A percentile compares a stretch with the other conserved stretches of the same genome.
Evolutionary conservation across 2,888 invertebrate genomes (phyloP).

Genomic region (Unio pictorum): DNA sequence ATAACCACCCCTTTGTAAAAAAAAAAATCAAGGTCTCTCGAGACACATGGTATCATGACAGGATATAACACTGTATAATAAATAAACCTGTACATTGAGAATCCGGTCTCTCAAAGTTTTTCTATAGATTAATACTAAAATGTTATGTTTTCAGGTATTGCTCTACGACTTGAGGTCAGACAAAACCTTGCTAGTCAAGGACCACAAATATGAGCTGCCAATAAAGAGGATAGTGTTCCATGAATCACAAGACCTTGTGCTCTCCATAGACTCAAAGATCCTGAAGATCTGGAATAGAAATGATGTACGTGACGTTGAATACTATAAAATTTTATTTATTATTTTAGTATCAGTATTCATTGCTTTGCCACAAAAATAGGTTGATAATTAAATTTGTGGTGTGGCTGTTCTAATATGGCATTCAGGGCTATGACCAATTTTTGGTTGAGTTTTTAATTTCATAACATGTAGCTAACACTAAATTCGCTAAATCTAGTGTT

Average conservation of each 20-base stretch:
- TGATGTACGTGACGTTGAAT: conserved; percentile 76
- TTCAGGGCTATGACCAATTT: too few species aligned
- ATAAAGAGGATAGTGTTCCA: conserved; percentile 92
- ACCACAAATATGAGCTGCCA: conserved; percentile 94
- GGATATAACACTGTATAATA: too few species aligned
- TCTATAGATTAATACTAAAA: too few species aligned
- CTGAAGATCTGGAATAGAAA: conserved; percentile 74
- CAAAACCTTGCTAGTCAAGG: conserved; percentile 90
- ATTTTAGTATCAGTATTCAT: neutral
- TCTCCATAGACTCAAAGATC: conserved; percentile 69
- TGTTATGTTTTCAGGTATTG: conserved; percentile 73
- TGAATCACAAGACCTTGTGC: conserved; percentile 61
- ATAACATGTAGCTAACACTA: too few species aligned
- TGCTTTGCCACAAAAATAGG: neutral
- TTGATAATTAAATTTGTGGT: neutral
- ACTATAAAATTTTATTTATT: conserved; percentile 5
- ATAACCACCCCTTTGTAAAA: too few species aligned
- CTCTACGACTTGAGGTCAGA: conserved; percentile 94
- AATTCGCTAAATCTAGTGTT: too few species aligned
- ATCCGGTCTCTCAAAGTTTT: too few species aligned
- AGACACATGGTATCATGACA: too few species aligned
- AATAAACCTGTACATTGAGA: too few species aligned
- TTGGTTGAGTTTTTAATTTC: too few species aligned
- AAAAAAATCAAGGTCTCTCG: too few species aligned
- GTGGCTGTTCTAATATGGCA: neutral